Evolutionary conservation across 2,113 vertebrate species (phyloP).

Genomic region (Pardalotus punctatus): DNA sequence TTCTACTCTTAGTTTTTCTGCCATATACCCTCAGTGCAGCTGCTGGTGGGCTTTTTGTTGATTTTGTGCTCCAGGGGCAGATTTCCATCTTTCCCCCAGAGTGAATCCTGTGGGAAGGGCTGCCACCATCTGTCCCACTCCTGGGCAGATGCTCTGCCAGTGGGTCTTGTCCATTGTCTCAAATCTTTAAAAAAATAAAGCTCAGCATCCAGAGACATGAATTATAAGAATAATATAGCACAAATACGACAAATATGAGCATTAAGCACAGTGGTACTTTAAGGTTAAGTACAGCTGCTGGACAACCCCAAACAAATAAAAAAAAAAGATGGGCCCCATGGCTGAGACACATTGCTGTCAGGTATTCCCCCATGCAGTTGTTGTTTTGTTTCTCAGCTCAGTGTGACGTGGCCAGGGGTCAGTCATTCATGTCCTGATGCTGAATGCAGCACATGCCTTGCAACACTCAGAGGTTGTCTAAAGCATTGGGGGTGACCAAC

Average conservation of each 20-base stretch:
- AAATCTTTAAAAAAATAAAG: background rate
- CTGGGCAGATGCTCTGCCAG: background rate
- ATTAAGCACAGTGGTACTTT: background rate
- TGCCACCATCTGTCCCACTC: background rate
- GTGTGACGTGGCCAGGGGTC: rapidly evolving
- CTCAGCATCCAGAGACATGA: background rate
- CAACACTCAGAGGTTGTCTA: background rate
- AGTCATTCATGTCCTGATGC: rapidly evolving
- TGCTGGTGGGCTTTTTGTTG: background rate
- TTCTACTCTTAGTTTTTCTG: background rate
- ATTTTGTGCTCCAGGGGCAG: background rate
- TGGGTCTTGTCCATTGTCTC: background rate
- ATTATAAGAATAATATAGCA: background rate
- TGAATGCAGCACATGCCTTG: background rate
- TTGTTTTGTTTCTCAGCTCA: rapidly evolving
- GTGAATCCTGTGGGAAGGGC: background rate
- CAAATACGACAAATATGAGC: background rate
- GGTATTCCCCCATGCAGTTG: background rate
- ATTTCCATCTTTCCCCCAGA: background rate
- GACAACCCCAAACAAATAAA: background rate
- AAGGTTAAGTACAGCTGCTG: background rate
- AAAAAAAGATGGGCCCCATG: rapidly evolving
- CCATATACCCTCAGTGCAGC: background rate
- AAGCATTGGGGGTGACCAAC: background rate
- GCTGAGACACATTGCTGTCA: background rate